Conservation (phyloP, 2,888 invertebrate genomes). For the Bugula neritina region DNA sequence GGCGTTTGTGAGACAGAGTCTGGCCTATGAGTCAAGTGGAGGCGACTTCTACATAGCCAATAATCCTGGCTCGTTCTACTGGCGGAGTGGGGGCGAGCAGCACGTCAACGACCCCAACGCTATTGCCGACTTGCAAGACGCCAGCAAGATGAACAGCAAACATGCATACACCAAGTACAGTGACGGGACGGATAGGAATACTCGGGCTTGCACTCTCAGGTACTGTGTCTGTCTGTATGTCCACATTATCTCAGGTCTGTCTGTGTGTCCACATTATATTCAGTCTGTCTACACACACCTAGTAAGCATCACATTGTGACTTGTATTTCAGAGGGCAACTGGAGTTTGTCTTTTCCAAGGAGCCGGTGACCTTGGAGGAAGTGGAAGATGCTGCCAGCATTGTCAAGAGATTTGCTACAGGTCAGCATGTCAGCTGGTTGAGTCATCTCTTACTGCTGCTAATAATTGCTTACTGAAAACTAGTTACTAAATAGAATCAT, state of each 20-base stretch:
- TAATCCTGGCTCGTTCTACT: constrained; percentile 90
- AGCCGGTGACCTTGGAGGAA: constrained; percentile 75
- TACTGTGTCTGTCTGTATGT: background rate
- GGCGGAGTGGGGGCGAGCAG: constrained; percentile 90
- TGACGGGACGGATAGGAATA: constrained; percentile 78
- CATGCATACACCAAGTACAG: constrained; percentile 78
- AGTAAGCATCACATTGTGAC: too few relatives aligned
- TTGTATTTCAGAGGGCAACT: constrained; percentile 83
- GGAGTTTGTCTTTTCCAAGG: constrained; percentile 71
- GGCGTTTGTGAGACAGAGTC: background rate
- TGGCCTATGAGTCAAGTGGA: constrained; percentile 29
- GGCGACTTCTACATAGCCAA: constrained; percentile 70
- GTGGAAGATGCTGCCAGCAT: constrained; percentile 91
- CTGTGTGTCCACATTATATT: too few relatives aligned
- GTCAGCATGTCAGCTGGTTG: constrained; percentile 57
- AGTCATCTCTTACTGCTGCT: too few relatives aligned
- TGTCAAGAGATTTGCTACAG: constrained; percentile 87
- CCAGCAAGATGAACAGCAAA: constrained; percentile 71
- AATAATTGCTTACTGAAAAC: too few relatives aligned
- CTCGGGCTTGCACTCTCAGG: constrained; percentile 72
- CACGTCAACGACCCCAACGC: constrained; percentile 93
- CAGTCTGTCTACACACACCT: too few relatives aligned
- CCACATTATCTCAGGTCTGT: background rate
- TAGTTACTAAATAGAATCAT: too few relatives aligned
- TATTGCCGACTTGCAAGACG: constrained; percentile 77